Evolutionary conservation across 2,888 invertebrate genomes (phyloP), one percentile per base, ranked within the genome.

Genomic region (Hesperia comma): DNA sequence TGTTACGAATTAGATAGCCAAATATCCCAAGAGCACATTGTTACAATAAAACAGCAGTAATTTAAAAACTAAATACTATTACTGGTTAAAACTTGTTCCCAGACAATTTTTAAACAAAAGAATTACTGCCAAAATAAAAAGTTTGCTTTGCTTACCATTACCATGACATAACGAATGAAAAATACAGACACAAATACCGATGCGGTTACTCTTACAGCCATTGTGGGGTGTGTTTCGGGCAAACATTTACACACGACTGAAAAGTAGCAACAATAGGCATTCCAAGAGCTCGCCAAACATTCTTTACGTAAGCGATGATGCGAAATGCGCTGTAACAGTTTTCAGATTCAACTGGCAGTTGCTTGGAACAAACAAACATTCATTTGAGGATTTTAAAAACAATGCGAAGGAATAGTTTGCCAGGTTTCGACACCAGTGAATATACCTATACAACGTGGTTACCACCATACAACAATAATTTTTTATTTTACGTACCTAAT

Each of bases 281-380:
- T 77, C 78, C 71, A 80, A 79, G 79, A 82, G 83, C 81, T 76
- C 67, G 70, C 72, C 76, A 83, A 87, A 85, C 86, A 83, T 86
- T 86, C 85, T 80, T 77, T 60, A 64, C 41, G 64, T 64, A 53
- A 64, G 63, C 63, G 46, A 56, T 63, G 40, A 49, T 49, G 37
- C 57, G 49, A 51, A 63, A 51, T 64, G 51, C 41, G 10, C 32
- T 53, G 57, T 61, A 33, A 41, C 41, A 41, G 40, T 49, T 64
- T 40, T 53, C 51, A 19, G 46, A 58, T 15, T 53, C 41, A 58
- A 32, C 40, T 57, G 33, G 60, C 19, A 40, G 51, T 57, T 6
- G 21, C 56, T 57, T 21, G 19, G 46, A 49, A 56, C 56, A 63
- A 57, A 57, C 40, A 54, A 19, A 17, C 43, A 54, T 54, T 33